Evolutionary conservation across 2,113 vertebrate genomes (phyloP), one percentile per base, ranked within the genome.

Genomic region (Gymnogyps californianus): DNA sequence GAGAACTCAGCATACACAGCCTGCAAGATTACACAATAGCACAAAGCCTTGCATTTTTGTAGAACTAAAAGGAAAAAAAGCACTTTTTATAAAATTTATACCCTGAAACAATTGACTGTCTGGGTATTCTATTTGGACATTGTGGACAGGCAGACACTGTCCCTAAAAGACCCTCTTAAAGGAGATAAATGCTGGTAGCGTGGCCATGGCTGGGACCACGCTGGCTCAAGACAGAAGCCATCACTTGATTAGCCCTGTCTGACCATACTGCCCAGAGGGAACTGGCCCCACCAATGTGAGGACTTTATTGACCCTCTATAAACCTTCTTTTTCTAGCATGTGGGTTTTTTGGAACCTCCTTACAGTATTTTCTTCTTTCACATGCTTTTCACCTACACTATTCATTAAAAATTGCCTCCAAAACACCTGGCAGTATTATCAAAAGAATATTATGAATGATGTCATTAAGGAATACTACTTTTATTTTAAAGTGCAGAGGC

Each of bases 141-240:
- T 74, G n/a, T 18, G 57, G 85, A 72, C 22, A 82, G 70, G 57
- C 32, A 57, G 72, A 49, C 34, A 21, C 25, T 15, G 61, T 21
- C 66, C 70, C 57, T 47, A 31, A 18, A 52, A 85, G 8, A 79
- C 16, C 11, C 32, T 34, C 34, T 76, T 13, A 42, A 47, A 59
- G 25, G 29, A 89, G 13, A 0, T 3, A 17, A 75, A 19, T n/a
- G 46, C 32, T 84, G 42, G 16, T 7, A 36, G 58, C 0, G 1
- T 15, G 26, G 55, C 36, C 8, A 1, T n/a, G 36, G 25, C 61
- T 64, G 25, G 38, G 51, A 28, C 62, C 51, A 14, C 9, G 36
- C 20, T 42, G 21, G 24, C 40, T 32, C 32, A 65, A 59, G n/a
- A 42, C 17, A 49, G 67, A 62, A 78, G 59, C 36, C 64, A 31